A percentile compares a stretch with the other conserved stretches of the same genome.
Conservation (phyloP, 1,140 invertebrate species). For the Coelopa frigida region DNA sequence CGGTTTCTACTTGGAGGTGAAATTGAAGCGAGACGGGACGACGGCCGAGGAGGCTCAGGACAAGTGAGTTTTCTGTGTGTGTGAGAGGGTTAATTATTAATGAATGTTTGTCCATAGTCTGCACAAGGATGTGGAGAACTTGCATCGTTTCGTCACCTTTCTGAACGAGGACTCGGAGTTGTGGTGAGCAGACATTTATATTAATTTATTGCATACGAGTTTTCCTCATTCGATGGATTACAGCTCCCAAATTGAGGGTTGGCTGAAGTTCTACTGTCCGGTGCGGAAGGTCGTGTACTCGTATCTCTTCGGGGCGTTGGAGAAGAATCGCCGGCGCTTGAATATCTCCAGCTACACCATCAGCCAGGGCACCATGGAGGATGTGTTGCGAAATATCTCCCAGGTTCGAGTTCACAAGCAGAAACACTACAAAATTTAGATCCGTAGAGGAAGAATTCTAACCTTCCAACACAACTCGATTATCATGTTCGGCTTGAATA, state of each 20-base stretch:
- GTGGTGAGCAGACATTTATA: too few species aligned
- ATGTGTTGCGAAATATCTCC: not conserved
- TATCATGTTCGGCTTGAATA: too few species aligned
- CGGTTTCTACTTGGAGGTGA: constrained; percentile 34
- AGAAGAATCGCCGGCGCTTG: constrained; percentile 33
- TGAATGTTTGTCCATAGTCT: constrained; percentile 18
- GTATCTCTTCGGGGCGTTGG: constrained; percentile 30
- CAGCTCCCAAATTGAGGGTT: too few species aligned
- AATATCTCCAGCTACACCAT: constrained; percentile 30
- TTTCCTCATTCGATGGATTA: too few species aligned
- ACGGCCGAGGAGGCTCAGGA: constrained; percentile 23
- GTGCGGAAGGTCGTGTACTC: constrained; percentile 34
- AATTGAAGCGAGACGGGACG: constrained; percentile 25
- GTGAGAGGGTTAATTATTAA: not conserved
- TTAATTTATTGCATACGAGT: too few species aligned
- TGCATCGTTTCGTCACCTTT: constrained; percentile 29
- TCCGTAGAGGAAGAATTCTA: too few species aligned
- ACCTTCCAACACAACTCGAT: too few species aligned
- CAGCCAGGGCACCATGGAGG: not conserved
- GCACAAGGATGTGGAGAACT: constrained; percentile 31
- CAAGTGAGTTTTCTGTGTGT: constrained; percentile 20
- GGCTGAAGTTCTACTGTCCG: constrained; percentile 35
- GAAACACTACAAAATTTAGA: too few species aligned
- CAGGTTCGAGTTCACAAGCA: too few species aligned
- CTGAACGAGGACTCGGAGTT: constrained; percentile 31